phyloP scores from a whole-genome alignment of 2,888 invertebrate species.

The Meiosimyza decipiens region DNA sequence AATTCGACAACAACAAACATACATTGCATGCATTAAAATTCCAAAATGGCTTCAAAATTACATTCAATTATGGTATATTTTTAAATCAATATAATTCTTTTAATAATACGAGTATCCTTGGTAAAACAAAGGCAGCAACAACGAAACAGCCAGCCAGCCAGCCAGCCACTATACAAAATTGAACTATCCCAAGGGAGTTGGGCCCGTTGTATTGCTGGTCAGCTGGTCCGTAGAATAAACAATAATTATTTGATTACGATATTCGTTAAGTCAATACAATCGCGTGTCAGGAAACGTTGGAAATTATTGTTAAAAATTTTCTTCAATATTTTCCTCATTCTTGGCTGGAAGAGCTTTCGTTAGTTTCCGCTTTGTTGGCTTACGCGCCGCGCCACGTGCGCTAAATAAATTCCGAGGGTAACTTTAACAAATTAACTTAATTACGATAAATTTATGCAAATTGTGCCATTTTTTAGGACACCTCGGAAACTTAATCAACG shows the following conservation, averaged over 20 bases:
- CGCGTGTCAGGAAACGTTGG: slow-evolving; percentile 5
- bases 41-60: not conserved
- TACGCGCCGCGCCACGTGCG: not conserved
- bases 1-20: not conserved
- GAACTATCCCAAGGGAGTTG: not conserved
- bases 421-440: not conserved
- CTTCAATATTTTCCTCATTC: not conserved
- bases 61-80: slow-evolving; percentile 4
- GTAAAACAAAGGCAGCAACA: not conserved
- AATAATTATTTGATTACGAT: slow-evolving; percentile 16
- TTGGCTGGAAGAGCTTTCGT: not conserved
- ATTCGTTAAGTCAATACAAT: slow-evolving; percentile 11
- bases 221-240: slow-evolving; percentile 1
- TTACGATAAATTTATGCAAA: too few species aligned
- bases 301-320: slow-evolving; percentile 10
- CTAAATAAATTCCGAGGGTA: slow-evolving; percentile 1
- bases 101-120: not conserved
- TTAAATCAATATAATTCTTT: not conserved
- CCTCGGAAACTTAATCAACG: too few species aligned
- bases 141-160: not conserved
- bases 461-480: too few species aligned
- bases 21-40: not conserved
- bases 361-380: too few species aligned
- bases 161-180: not conserved
- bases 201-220: not conserved